Evolutionary conservation across 2,113 vertebrate species (phyloP), one percentile per base, ranked within the genome.

Genomic region (Delphinapterus leucas): DNA sequence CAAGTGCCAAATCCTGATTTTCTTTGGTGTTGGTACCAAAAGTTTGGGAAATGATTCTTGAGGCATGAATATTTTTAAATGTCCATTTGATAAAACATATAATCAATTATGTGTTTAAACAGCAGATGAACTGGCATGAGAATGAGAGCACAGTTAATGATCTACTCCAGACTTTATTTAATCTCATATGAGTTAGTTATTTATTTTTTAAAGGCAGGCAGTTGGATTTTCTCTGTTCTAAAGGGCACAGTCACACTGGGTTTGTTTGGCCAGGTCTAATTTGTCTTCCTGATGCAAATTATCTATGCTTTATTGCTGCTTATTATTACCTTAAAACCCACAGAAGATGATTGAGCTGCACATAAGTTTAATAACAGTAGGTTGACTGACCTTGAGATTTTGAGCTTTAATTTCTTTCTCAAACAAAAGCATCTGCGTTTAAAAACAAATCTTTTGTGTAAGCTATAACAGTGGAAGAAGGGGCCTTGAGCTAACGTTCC

Each of bases 211-310:
- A 88, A 98, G 96, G 49, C 38, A 83, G 90, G 49, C 1, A 88
- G 67, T 86, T 97, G 88, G 53, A 98, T 71, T 96, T 88, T 92
- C 90, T 98, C 96, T 91, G 88, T 90, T 83, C 86, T 61, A 74
- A 98, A 96, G 77, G 88, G 81, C 84, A 96, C 41, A 96, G 95
- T 93, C 96, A 74, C 49, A 93, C 23, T 92, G 61, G 20, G 17
- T 90, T 95, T 95, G 23, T 96, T 94, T 97, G 31, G 3, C 31
- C 76, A 97, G 84, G 95, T 96, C 49, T 96, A 94, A 97, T 98
- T 98, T 98, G 25, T 92, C 80, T 97, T 98, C 92, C 53, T 92
- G 81, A 96, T 96, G 79, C 9, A 98, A 97, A 98, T 90, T 47
- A 95, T 79, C 90, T 96, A 41, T 8, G 84, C 80, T 97, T 96